phyloP scores from a whole-genome alignment of 2,797 vertebrate species.

The Anguilla anguilla region DNA sequence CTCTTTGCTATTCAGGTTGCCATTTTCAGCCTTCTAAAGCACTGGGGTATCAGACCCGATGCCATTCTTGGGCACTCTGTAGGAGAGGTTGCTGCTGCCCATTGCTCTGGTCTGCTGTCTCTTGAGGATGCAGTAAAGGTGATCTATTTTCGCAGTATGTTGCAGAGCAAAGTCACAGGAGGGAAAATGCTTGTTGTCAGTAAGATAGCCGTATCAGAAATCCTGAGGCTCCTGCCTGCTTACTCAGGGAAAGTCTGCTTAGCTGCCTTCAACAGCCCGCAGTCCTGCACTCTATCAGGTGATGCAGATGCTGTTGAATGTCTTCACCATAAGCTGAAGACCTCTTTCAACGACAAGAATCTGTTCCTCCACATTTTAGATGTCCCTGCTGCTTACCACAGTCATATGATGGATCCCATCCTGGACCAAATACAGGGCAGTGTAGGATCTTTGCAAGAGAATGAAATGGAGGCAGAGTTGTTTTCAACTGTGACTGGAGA shows the following conservation, averaged over 20 bases:
- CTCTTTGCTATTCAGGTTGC: constrained; percentile 85
- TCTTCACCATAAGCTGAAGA: constrained; percentile 65
- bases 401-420: constrained; percentile 83
- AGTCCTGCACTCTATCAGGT: constrained; percentile 84
- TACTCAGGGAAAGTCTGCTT: constrained; percentile 71
- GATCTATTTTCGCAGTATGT: constrained; percentile 75
- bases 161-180: constrained; percentile 73
- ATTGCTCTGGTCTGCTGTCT: constrained; percentile 82
- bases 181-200: constrained; percentile 85
- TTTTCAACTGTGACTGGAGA: constrained; percentile 81
- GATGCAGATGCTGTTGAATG: constrained; percentile 67
- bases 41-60: constrained; percentile 79
- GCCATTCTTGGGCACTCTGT: constrained; percentile 79
- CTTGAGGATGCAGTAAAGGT: constrained; percentile 83
- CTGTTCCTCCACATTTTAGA: constrained; percentile 78
- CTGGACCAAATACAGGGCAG: constrained; percentile 63
- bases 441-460: constrained; percentile 66
- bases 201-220: constrained; percentile 75
- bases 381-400: constrained; percentile 82
- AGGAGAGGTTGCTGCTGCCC: constrained; percentile 83
- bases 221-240: constrained; percentile 60
- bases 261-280: constrained; percentile 82
- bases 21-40: constrained; percentile 70
- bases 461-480: constrained; percentile 66
- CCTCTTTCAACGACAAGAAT: constrained; percentile 55